These are phyloP conservation scores for Torymus tubicola DNA, from an alignment of 2,888 invertebrate species.

Conservation along the genomic window DNA sequence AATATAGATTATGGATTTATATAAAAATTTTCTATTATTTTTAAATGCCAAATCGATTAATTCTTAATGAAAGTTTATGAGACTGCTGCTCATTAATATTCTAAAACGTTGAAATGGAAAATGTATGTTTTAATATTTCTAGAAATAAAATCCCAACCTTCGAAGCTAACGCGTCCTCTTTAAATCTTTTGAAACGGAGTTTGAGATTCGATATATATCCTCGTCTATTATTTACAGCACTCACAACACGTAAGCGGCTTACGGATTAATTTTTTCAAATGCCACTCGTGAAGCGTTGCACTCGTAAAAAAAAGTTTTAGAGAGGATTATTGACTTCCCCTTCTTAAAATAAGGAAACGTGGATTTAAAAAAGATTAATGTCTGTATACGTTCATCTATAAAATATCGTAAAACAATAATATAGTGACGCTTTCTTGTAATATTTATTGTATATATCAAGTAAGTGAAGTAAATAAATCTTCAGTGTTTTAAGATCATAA, in stretches of 20 bases:
- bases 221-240: constrained; percentile 54
- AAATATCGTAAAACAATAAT: no score
- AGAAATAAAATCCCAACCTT: not conserved
- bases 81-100: no score
- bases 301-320: constrained; percentile 30
- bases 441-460: no score
- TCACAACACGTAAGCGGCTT: constrained; percentile 47
- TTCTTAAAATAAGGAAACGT: constrained; percentile 42
- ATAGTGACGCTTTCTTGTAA: no score
- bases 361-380: constrained; percentile 34
- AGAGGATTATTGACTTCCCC: constrained; percentile 43
- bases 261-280: constrained; percentile 53
- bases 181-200: constrained; percentile 23
- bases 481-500: no score
- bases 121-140: not conserved
- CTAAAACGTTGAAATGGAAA: not conserved
- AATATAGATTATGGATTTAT: no score
- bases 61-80: no score
- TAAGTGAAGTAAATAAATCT: no score
- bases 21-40: no score
- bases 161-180: not conserved
- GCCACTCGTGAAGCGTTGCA: constrained; percentile 30
- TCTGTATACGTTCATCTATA: not conserved
- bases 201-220: constrained; percentile 33
- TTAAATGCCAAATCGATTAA: no score